Base-by-base conservation (phyloP, 2,113 vertebrate species). In the Polypterus bichir region DNA sequence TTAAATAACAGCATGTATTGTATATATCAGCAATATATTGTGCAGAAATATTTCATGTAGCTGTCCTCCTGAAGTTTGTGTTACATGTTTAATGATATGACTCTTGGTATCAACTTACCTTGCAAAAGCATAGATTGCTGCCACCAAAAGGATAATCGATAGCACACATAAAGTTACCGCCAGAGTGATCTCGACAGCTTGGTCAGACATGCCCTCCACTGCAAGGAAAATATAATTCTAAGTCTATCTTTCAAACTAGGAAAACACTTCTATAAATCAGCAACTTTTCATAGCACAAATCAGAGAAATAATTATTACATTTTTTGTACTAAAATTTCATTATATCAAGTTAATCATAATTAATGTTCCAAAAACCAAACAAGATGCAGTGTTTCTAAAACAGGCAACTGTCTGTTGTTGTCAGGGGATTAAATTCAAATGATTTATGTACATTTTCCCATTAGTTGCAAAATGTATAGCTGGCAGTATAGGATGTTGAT, bases 111-210 rank as follows among this genome's bases (percentile, higher is more conserved):
- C 46, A 54, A 74, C 86, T 83, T 81, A 97, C 96, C 88, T 90
- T 80, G 94, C 90, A 78, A 92, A 96, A 54, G 78, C 81, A 71
- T 92, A 97, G 71, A 90, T 84, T 62, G 92, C 88, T 65, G 89
- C 74, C 73, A 93, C 89, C 63, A 97, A 75, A 68, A 97, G 79
- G 69, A 95, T 73, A 6, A 89, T 72, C 62, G 95, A 88, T 67
- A 94, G 83, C 71, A 97, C 83, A 51, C 94, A 97, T 57, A 98
- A 76, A 56, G 94, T 84, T 67, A 94, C 91, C 7, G 93, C 91
- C 58, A 97, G 81, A 59, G 94, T 93, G 75, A 94, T 92, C 88
- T 97, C 92, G 59, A 95, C 87, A 45, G 91, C 82, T 77, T 86
- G 85, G 78, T 89, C 91, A 69, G 92, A 79, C 48, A 81, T 66